A percentile compares a stretch with the other conserved stretches of the same genome.
phyloP scores from a whole-genome alignment of 2,113 vertebrate genomes.

The Oenanthe oenanthe region DNA sequence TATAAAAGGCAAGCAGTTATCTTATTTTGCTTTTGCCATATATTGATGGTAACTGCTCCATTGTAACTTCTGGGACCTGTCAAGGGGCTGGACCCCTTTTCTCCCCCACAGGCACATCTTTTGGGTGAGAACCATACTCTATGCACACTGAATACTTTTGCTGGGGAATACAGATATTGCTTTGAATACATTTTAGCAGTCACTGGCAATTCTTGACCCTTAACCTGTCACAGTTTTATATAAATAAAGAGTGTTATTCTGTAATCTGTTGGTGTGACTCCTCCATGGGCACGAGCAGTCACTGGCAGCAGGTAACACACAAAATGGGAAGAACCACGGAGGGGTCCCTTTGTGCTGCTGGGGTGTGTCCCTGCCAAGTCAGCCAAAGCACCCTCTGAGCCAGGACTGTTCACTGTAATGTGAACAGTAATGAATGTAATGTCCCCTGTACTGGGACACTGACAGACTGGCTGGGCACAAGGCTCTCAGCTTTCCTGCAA shows the following conservation, averaged over 20 bases:
- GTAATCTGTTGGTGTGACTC: background rate
- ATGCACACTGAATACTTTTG: background rate
- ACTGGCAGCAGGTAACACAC: background rate
- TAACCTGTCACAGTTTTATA: background rate
- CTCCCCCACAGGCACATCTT: rapidly evolving
- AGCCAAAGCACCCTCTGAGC: background rate
- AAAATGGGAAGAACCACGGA: background rate
- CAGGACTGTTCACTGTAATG: background rate
- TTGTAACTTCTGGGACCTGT: background rate
- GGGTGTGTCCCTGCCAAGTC: background rate
- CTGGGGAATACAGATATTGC: background rate
- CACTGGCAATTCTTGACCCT: background rate
- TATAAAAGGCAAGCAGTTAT: background rate
- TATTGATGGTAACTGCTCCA: background rate
- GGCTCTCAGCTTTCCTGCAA: background rate
- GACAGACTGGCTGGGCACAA: background rate
- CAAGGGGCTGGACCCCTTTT: background rate
- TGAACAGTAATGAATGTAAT: too few species aligned
- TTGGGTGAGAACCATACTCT: background rate
- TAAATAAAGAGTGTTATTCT: background rate
- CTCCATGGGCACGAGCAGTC: background rate
- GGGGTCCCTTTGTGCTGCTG: background rate
- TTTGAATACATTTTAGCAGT: background rate
- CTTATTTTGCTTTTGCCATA: background rate
- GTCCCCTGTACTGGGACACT: background rate